phyloP scores from a whole-genome alignment of 2,113 vertebrate genomes.

The Macrotis lagotis region DNA sequence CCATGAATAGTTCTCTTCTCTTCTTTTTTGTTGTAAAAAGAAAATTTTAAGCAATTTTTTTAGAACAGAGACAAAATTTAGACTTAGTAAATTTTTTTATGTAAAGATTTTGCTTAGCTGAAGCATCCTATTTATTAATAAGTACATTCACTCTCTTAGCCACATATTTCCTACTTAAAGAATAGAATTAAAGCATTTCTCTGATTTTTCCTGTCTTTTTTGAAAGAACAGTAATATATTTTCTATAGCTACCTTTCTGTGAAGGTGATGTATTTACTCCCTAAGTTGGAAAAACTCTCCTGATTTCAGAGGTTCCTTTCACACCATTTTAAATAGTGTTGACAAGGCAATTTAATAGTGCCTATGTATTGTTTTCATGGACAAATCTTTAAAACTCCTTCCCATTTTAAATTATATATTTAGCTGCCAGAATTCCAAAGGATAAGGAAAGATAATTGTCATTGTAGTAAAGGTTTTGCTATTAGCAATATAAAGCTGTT shows the following conservation, averaged over 20 bases:
- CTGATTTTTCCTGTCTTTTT: not conserved
- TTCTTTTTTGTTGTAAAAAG: not conserved
- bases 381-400: not conserved
- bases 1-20: not conserved
- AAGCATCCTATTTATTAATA: not conserved
- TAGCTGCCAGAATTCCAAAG: not conserved
- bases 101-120: not conserved
- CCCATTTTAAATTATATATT: not conserved
- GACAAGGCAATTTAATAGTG: not conserved
- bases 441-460: not conserved
- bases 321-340: slow-evolving; percentile 10
- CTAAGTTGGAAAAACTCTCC: slow-evolving; percentile 1
- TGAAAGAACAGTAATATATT: not conserved
- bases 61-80: not conserved
- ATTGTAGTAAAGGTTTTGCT: not conserved
- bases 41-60: slow-evolving; percentile 13
- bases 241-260: not conserved
- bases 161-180: not conserved
- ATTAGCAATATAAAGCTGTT: not conserved
- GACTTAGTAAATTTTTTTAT: not conserved
- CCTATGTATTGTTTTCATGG: not conserved
- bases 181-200: not conserved
- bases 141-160: not conserved
- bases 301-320: slow-evolving; percentile 12
- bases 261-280: not conserved